Evolutionary conservation across 2,888 invertebrate genomes (phyloP), one percentile per base, ranked within the genome.

Genomic region (Machimus rusticus): DNA sequence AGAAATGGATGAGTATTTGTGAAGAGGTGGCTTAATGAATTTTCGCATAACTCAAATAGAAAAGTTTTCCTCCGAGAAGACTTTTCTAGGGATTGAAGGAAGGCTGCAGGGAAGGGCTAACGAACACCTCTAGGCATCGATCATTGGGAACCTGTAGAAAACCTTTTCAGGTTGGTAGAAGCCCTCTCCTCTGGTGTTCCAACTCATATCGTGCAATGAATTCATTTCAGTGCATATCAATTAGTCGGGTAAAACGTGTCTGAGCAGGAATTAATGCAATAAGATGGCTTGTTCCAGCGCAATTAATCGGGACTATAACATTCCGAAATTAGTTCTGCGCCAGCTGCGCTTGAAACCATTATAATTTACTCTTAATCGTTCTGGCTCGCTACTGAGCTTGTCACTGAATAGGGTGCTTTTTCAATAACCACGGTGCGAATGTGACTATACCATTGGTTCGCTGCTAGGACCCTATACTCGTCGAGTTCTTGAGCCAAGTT

Each of bases 41-140:
- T 78, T 78, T 78, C 78, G 78, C 78, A 78, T 78, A 46, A 78
- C 78, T 78, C 78, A 78, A 78, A 78, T 43, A 78, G 43, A 78
- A 78, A 78, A 76, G 76, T 76, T 76, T 37, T 76, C 76, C 66
- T 66, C 66, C 28, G 66, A 66, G 66, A 14, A 66, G 23, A 34
- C 37, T 76, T 76, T 76, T 6, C 12, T 31, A 37, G 34, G 51
- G n/a, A n/a, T 6, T 51, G n/a, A 51, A 51, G 4, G n/a, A 51
- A 51, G 16, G 6, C 5, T n/a, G 16, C 2, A 14, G 14, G 76
- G n/a, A 76, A 2, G 19, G 78, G 46, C 78, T 78, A 78, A 78
- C 78, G 78, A 78, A 78, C 46, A 43, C 23, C 78, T 46, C 39
- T 28, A 23, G 78, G 43, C 78, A 78, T 43, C 78, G 39, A 78